These are phyloP conservation scores for Cheilosia vernalis DNA, from an alignment of 2,888 invertebrate species.

Conservation along the genomic window DNA sequence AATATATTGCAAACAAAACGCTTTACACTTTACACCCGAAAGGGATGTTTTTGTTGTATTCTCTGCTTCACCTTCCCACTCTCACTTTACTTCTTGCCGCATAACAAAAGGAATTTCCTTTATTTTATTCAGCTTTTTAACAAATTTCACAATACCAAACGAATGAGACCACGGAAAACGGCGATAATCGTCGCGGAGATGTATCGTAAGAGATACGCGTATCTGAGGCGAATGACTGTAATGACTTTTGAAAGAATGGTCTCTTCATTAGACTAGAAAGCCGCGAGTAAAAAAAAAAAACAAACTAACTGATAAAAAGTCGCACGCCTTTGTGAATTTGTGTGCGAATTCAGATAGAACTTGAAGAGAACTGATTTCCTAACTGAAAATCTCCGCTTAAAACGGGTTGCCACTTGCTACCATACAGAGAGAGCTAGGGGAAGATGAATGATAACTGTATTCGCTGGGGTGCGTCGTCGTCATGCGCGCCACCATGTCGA, in stretches of 20 bases:
- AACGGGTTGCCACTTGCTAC: slow-evolving; percentile 42
- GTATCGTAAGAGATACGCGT: too few species aligned
- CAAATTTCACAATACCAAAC: too few species aligned
- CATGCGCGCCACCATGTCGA: slow-evolving; percentile 50
- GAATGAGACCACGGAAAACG: too few species aligned
- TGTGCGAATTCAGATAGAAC: slow-evolving; percentile 53
- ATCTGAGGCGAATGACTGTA: too few species aligned
- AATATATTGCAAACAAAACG: slow-evolving; percentile 38
- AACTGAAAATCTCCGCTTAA: slow-evolving; percentile 54
- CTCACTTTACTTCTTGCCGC: slow-evolving; percentile 12
- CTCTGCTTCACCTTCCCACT: not conserved
- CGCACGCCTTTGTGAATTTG: slow-evolving; percentile 18
- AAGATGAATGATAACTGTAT: slow-evolving; percentile 18
- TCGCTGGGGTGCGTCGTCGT: slow-evolving; percentile 70
- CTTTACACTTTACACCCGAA: slow-evolving; percentile 9
- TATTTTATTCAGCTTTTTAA: not conserved
- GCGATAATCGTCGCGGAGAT: too few species aligned
- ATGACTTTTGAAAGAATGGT: too few species aligned
- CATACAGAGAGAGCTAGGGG: slow-evolving; percentile 28
- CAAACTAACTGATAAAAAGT: slow-evolving; percentile 10
- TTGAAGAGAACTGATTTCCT: slow-evolving; percentile 58
- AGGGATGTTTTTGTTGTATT: not conserved
- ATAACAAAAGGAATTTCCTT: slow-evolving; percentile 1
- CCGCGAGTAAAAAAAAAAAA: slow-evolving; percentile 2
- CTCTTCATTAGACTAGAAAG: not conserved